Evolutionary conservation across 2,797 vertebrate genomes (phyloP).

Genomic region (Myoxocephalus aenaeus): DNA sequence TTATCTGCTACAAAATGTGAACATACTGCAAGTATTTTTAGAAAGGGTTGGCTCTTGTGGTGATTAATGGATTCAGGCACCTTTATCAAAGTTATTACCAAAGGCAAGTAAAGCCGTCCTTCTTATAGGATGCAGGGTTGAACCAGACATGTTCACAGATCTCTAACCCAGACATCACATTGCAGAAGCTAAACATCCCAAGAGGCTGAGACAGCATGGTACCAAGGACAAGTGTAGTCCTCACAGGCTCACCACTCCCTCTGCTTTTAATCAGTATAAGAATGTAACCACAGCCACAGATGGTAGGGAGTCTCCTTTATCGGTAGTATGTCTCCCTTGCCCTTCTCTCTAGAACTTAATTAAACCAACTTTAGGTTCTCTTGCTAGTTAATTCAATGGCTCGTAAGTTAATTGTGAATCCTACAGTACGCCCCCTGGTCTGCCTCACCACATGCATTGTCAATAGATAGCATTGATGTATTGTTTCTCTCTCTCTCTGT

Average conservation of each 20-base stretch:
- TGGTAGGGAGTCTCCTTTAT: slow-evolving; percentile 10
- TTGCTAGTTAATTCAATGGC: neutral
- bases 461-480: slow-evolving; percentile 1
- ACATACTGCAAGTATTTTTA: too few relatives aligned
- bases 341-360: slow-evolving; percentile 4
- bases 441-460: neutral
- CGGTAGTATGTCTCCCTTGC: slow-evolving; percentile 4
- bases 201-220: slow-evolving; percentile 9
- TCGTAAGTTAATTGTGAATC: neutral
- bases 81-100: neutral
- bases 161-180: neutral
- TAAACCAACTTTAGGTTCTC: neutral
- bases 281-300: slow-evolving; percentile 8
- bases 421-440: neutral
- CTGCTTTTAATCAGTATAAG: slow-evolving; percentile 34
- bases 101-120: neutral
- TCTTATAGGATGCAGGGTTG: neutral
- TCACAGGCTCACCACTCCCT: slow-evolving; percentile 8
- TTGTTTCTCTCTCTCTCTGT: slow-evolving; percentile 21
- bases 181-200: slow-evolving; percentile 2
- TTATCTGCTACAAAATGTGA: too few relatives aligned
- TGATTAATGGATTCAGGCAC: neutral
- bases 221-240: neutral
- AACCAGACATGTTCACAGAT: neutral
- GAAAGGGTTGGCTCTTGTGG: neutral